Evolutionary conservation across 2,797 vertebrate species (phyloP).

Genomic region (Martes flavigula): DNA sequence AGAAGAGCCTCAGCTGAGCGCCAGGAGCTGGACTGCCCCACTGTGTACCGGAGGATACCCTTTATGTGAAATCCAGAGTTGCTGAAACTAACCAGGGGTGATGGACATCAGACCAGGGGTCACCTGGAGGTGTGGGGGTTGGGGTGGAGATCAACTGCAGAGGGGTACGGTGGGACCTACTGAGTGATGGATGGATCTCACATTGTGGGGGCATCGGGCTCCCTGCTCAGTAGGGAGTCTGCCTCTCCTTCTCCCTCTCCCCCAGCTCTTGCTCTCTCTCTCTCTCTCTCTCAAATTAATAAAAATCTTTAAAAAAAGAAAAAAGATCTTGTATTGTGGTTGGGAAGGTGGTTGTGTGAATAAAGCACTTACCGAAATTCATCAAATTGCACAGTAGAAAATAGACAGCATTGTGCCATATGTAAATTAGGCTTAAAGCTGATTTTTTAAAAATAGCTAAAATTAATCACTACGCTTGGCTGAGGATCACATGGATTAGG

Average conservation of each 20-base stretch:
- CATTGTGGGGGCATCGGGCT: background rate
- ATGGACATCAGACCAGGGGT: background rate
- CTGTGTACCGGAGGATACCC: no score
- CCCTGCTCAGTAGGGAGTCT: no score
- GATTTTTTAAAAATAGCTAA: background rate
- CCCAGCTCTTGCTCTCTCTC: no score
- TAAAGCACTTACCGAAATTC: background rate
- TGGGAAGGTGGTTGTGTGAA: no score
- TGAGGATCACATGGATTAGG: background rate
- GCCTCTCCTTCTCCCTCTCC: no score
- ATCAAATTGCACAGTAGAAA: background rate
- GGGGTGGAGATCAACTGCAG: rapidly evolving
- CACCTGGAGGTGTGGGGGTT: background rate
- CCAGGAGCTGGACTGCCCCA: no score
- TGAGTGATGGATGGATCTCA: background rate
- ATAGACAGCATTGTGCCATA: background rate
- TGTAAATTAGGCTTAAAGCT: background rate
- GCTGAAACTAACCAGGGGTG: no score
- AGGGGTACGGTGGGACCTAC: background rate
- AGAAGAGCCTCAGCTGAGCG: no score
- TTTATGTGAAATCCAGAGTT: no score
- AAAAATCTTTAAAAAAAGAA: no score
- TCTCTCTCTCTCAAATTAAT: no score
- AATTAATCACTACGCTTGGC: background rate
- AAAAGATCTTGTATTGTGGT: no score